phyloP scores from a whole-genome alignment of 2,113 vertebrate genomes.

The Nyctereutes procyonoides region DNA sequence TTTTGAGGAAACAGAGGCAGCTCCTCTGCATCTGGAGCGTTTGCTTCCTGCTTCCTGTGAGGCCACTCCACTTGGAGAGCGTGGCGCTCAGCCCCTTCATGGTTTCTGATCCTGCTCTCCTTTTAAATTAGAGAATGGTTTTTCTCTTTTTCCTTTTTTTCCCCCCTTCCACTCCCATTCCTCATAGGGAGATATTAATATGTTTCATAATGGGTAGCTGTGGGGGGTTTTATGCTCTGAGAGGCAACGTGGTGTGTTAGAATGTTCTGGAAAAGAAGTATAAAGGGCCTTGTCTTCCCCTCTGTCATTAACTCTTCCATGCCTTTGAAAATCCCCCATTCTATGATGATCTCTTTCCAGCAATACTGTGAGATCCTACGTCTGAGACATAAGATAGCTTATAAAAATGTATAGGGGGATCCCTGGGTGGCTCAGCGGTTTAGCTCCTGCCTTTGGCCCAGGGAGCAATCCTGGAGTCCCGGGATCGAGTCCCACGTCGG shows the following conservation, averaged over 20 bases:
- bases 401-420: background rate
- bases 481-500: too few species aligned
- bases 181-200: conserved; percentile 69
- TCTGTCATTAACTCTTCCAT: conserved; percentile 40
- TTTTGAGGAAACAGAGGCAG: background rate
- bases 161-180: conserved; percentile 23
- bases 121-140: conserved; percentile 31
- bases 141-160: background rate
- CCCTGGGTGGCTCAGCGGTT: too few species aligned
- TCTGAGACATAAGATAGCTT: background rate
- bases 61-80: background rate
- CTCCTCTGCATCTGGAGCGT: background rate
- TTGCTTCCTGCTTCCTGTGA: background rate
- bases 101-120: background rate
- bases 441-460: too few species aligned
- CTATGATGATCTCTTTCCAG: background rate
- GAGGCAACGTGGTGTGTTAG: background rate
- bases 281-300: background rate
- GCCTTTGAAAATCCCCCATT: conserved; percentile 53
- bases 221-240: background rate
- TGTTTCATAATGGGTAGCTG: conserved; percentile 53
- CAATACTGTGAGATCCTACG: background rate
- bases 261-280: conserved; percentile 50
- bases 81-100: background rate
- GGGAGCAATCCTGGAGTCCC: too few species aligned